A percentile compares a stretch with the other conserved stretches of the same genome.
phyloP scores from a whole-genome alignment of 2,888 invertebrate species.

The Harmothoe impar region DNA sequence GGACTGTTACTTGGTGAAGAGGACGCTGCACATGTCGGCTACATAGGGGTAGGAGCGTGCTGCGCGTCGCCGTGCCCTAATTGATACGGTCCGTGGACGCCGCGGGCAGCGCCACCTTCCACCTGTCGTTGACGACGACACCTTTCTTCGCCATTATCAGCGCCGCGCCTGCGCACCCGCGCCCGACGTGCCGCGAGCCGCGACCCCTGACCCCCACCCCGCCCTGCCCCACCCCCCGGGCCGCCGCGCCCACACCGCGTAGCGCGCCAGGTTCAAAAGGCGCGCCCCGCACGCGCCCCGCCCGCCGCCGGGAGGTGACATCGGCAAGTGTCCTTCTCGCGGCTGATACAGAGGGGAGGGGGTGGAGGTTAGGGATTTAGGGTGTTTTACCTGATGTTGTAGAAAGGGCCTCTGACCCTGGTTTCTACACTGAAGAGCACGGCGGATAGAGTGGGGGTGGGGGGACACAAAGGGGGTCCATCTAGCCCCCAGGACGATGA shows the following conservation, averaged over 20 bases:
- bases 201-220: slow-evolving; percentile 13
- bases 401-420: no score
- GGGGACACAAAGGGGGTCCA: no score
- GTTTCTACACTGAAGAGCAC: no score
- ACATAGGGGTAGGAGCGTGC: not conserved
- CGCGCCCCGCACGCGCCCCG: slow-evolving; percentile 38
- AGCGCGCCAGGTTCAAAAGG: slow-evolving; percentile 20
- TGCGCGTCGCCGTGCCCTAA: not conserved
- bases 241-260: not conserved
- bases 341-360: no score
- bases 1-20: no score
- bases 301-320: not conserved
- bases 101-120: not conserved
- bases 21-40: no score
- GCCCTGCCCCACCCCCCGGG: not conserved
- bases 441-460: no score
- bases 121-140: slow-evolving; percentile 8
- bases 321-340: no score
- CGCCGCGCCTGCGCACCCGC: not conserved
- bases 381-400: no score
- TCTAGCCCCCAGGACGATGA: no score
- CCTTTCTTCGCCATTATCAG: slow-evolving; percentile 21
- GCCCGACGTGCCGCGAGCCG: not conserved
- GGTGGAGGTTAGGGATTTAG: no score
- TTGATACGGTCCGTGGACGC: slow-evolving; percentile 25